These are phyloP conservation scores for Tylochromis polylepis DNA, from an alignment of 2,113 vertebrate genomes.

Conservation along the genomic window DNA sequence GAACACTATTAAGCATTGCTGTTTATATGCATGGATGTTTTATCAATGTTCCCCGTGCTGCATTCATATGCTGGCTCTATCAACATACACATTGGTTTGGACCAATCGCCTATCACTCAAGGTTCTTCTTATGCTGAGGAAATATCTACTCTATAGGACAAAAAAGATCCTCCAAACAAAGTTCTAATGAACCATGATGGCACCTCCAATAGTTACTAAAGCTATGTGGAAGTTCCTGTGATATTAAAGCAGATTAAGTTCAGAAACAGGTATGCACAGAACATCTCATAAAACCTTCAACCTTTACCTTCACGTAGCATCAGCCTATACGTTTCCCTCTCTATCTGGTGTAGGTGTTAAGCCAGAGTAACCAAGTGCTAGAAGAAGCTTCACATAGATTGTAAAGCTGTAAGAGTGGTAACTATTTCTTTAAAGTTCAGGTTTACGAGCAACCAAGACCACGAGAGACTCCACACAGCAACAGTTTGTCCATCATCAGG, in stretches of 20 bases:
- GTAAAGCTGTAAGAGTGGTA: background rate
- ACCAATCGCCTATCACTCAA: background rate
- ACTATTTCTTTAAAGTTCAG: background rate
- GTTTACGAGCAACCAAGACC: background rate
- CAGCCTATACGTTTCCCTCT: background rate
- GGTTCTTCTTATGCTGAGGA: background rate
- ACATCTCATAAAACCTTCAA: background rate
- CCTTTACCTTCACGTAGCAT: no score
- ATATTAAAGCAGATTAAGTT: background rate
- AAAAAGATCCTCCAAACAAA: background rate
- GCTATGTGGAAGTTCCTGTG: background rate
- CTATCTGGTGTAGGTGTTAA: background rate
- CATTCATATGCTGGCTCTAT: background rate
- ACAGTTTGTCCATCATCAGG: background rate
- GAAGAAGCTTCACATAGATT: background rate
- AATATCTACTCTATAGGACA: background rate
- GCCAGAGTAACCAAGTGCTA: background rate
- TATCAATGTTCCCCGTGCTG: background rate
- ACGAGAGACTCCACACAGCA: background rate
- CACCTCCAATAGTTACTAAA: background rate
- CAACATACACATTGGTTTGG: background rate
- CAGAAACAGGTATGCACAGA: background rate
- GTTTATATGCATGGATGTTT: background rate
- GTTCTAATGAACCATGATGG: background rate
- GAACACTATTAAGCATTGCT: background rate